Base-by-base conservation (phyloP, 2,797 vertebrate genomes). In the Oryzias dopingdopingensis region DNA sequence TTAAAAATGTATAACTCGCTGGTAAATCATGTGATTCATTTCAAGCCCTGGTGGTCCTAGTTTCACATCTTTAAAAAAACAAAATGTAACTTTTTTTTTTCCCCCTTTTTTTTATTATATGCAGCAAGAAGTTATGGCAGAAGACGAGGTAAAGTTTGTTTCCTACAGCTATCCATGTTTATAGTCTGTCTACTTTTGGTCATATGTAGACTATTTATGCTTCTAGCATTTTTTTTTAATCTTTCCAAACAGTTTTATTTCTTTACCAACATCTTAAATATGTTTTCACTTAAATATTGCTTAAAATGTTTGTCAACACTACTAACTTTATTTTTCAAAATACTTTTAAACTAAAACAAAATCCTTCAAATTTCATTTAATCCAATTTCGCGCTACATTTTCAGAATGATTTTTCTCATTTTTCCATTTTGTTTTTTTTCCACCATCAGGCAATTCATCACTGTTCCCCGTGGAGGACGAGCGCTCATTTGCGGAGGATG, bases 41-140 rank as follows among this genome's bases (percentile, higher is more conserved):
- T 59, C 29, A 56, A 71, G 44, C 56, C 15, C 48, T 52, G 16
- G 3, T 24, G 16, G 13, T 12, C 3, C 24, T 54, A 1, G 54
- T 42, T 49, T 50, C 58, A 17, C 14, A 20, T 40, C 53, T 51
- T 49, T 2, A 48, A 60, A 64, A 55, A 55, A 18, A 22, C 7
- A 20, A 22, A 14, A 14, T 24, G 53, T 74, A 22, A 22, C 20
- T 22, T 3, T 22, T 2, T 22, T 22, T 22, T 22, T n/a, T n/a
- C n/a, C 1, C 18, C 1, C 18, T 18, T 18, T 66, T 86, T 89
- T 96, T 94, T 96, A 95, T 97, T 91, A 94, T 94, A 97, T 91
- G 96, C 97, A 99, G 97, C 97, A 80, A 98, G 96, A 94, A 99
- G 95, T 94, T 98, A 96, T 94, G 96, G 96, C 91, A 95, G 97